phyloP scores from a whole-genome alignment of 2,888 invertebrate genomes.

The Xestia c-nigrum region DNA sequence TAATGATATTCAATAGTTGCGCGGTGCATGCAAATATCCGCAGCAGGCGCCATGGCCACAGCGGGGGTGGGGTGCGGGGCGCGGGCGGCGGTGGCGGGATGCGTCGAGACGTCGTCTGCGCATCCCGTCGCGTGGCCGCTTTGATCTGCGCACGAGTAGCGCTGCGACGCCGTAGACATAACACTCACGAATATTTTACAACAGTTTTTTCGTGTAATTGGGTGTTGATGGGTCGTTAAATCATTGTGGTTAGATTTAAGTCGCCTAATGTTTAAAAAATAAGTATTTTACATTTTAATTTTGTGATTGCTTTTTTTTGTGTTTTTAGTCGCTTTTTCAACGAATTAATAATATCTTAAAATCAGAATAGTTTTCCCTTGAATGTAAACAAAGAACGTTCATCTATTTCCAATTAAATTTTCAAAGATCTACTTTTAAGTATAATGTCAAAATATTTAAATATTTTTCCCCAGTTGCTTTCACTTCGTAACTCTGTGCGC shows the following conservation, averaged over 20 bases:
- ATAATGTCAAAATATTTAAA: neutral
- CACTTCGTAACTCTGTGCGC: conserved; percentile 59
- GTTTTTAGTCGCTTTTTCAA: neutral
- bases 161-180: conserved; percentile 62
- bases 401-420: neutral
- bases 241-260: conserved; percentile 16
- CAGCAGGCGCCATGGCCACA: conserved; percentile 69
- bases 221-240: conserved; percentile 46
- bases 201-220: conserved; percentile 26
- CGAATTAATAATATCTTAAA: neutral
- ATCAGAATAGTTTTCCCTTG: neutral
- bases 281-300: neutral
- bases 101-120: conserved; percentile 88
- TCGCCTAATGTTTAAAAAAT: conserved; percentile 13
- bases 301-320: neutral
- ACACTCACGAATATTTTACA: conserved; percentile 47
- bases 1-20: conserved; percentile 65
- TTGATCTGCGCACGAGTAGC: conserved; percentile 77
- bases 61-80: conserved; percentile 48
- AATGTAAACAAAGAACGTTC: neutral
- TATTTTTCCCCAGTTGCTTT: conserved; percentile 34
- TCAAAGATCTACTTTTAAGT: neutral
- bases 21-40: conserved; percentile 70
- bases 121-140: conserved; percentile 83
- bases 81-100: conserved; percentile 56